These are phyloP conservation scores for Drosophila sordidapex DNA, from an alignment of 2,888 invertebrate genomes.

Conservation along the genomic window DNA sequence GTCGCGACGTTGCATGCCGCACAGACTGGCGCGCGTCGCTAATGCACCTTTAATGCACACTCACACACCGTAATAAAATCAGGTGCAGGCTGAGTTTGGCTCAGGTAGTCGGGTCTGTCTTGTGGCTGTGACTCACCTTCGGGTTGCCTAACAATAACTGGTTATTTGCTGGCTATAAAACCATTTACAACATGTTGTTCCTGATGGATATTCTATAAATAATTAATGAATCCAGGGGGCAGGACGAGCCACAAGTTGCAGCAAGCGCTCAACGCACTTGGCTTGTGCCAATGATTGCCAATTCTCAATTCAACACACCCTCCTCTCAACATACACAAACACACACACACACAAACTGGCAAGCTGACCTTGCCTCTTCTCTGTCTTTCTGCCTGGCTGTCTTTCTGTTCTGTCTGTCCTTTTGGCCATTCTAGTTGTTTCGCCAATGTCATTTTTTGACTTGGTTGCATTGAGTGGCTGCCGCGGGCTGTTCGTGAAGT, in stretches of 20 bases:
- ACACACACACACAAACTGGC: constrained; percentile 1
- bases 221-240: constrained; percentile 59
- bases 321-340: not conserved
- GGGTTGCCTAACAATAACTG: constrained; percentile 29
- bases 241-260: constrained; percentile 9
- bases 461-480: constrained; percentile 10
- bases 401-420: not conserved
- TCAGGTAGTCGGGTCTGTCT: constrained; percentile 53
- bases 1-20: constrained; percentile 40
- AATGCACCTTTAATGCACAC: constrained; percentile 68
- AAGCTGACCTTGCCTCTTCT: constrained; percentile 7
- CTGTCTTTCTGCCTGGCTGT: not conserved
- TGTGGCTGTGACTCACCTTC: constrained; percentile 38
- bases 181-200: constrained; percentile 45
- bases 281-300: constrained; percentile 58
- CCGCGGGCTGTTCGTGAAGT: constrained; percentile 31
- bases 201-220: constrained; percentile 52
- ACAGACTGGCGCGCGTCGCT: constrained; percentile 45
- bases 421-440: not conserved
- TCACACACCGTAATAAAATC: constrained; percentile 46
- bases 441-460: not conserved
- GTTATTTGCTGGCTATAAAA: constrained; percentile 56
- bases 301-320: constrained; percentile 60
- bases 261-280: constrained; percentile 4
- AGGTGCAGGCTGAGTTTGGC: constrained; percentile 31